A percentile compares a stretch with the other conserved stretches of the same genome.
Evolutionary conservation across 1,140 invertebrate species (phyloP).

Genomic region (Drosophila parabipectinata): DNA sequence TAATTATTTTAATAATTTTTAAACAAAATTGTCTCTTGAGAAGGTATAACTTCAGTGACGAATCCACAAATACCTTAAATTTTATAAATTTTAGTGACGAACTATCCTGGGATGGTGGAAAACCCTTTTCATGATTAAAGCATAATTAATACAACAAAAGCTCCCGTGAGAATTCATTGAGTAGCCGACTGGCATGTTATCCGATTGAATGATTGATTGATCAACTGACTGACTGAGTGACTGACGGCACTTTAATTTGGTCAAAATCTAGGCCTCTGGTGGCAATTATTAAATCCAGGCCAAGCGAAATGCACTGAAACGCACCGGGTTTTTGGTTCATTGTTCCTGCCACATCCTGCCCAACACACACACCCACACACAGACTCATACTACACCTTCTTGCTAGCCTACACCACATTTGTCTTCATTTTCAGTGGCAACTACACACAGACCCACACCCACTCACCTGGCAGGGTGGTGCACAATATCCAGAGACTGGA

Average conservation of each 20-base stretch:
- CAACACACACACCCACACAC: not conserved
- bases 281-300: conserved; percentile 5
- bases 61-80: no score
- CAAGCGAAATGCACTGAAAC: not conserved
- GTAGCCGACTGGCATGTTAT: conserved; percentile 16
- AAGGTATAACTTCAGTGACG: no score
- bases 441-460: not conserved
- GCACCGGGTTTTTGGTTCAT: conserved; percentile 7
- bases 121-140: not conserved
- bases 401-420: not conserved
- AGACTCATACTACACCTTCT: not conserved
- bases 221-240: conserved; percentile 5
- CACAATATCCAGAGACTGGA: conserved; percentile 83
- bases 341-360: not conserved
- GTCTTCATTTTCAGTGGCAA: conserved; percentile 14
- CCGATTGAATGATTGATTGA: conserved; percentile 19
- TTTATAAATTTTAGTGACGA: not conserved
- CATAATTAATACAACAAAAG: conserved; percentile 1
- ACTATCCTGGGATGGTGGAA: no score
- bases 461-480: conserved; percentile 74
- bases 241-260: conserved; percentile 24
- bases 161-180: conserved; percentile 8
- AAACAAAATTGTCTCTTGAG: no score
- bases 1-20: no score
- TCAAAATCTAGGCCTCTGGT: not conserved